Base-by-base conservation (phyloP, 2,888 invertebrate species). In the Pherbina coryleti region DNA sequence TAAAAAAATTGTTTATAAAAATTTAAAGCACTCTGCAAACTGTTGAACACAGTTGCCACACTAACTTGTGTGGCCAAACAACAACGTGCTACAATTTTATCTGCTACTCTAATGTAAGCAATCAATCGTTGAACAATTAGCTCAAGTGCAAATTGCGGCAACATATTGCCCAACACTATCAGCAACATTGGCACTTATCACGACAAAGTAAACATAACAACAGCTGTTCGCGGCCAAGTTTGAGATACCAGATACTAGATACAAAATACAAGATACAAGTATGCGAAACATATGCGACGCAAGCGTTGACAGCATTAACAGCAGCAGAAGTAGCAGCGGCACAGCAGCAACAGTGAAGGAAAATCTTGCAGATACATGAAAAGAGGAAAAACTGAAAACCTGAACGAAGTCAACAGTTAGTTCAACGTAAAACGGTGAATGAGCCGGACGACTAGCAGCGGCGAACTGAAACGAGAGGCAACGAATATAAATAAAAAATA, bases 361-460 rank as follows among this genome's bases (percentile, higher is more conserved):
- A 31, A 55, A 55, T 57, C 55, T 8, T 37, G 82, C 72, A 79
- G 72, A 51, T 44, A 57, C 77, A 79, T 44, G 75, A 79, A 82
- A 86, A 85, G 84, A 85, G 84, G 85, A 85, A 86, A 86, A 86
- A 83, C 81, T 81, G 82, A 78, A 77, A 81, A 79, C 81, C 82
- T 81, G 51, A 70, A 51, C 76, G 67, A n/a, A 49, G 34, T 28
- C 37, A 77, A 82, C 84, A 82, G 84, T 85, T 82, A 85, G 86
- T 85, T 86, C 82, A 83, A 83, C 85, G 83, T 83, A 81, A 84
- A 84, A 82, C 84, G 84, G 83, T 84, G 86, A 83, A 82, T 83
- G 84, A 84, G 80, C 78, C 82, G 83, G 84, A 85, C 85, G 83
- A 14, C 22, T 83, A 82, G 37, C 19, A 9, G 49, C 51, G 25